Evolutionary conservation across 2,797 vertebrate genomes (phyloP).

Genomic region (Mallotus villosus): DNA sequence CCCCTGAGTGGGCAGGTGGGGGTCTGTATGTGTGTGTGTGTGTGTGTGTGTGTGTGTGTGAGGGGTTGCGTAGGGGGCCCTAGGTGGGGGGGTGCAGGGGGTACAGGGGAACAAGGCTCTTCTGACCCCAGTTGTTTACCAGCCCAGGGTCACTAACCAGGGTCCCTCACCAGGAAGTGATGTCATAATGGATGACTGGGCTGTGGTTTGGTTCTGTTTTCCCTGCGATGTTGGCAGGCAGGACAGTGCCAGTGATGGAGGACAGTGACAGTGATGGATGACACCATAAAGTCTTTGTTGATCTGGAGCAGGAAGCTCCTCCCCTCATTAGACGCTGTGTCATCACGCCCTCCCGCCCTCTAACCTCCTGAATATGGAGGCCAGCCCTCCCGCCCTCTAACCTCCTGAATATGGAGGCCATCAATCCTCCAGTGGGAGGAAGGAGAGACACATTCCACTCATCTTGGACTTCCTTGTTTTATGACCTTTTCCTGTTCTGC

Average conservation of each 20-base stretch:
- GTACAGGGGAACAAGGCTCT: slow-evolving; percentile 64
- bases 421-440: slow-evolving; percentile 62
- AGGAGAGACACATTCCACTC: slow-evolving; percentile 57
- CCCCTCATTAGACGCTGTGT: slow-evolving; percentile 57
- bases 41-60: slow-evolving; percentile 40
- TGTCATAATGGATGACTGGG: slow-evolving; percentile 51
- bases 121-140: slow-evolving; percentile 64
- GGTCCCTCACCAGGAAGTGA: slow-evolving; percentile 51
- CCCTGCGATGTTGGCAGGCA: slow-evolving; percentile 16
- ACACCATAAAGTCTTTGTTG: slow-evolving; percentile 59
- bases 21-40: slow-evolving; percentile 34
- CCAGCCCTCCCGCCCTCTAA: slow-evolving; percentile 40
- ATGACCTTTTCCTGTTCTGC: slow-evolving; percentile 56
- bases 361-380: slow-evolving; percentile 56
- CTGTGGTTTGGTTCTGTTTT: too few relatives aligned
- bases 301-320: slow-evolving; percentile 47
- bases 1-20: slow-evolving; percentile 60
- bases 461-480: slow-evolving; percentile 47
- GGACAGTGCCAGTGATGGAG: too few relatives aligned
- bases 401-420: slow-evolving; percentile 58
- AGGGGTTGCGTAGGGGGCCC: slow-evolving; percentile 11
- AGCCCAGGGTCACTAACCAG: slow-evolving; percentile 48
- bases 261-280: slow-evolving; percentile 53
- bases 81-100: slow-evolving; percentile 47
- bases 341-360: slow-evolving; percentile 10